phyloP scores from a whole-genome alignment of 2,888 invertebrate genomes.

The Schizotus pectinicornis region DNA sequence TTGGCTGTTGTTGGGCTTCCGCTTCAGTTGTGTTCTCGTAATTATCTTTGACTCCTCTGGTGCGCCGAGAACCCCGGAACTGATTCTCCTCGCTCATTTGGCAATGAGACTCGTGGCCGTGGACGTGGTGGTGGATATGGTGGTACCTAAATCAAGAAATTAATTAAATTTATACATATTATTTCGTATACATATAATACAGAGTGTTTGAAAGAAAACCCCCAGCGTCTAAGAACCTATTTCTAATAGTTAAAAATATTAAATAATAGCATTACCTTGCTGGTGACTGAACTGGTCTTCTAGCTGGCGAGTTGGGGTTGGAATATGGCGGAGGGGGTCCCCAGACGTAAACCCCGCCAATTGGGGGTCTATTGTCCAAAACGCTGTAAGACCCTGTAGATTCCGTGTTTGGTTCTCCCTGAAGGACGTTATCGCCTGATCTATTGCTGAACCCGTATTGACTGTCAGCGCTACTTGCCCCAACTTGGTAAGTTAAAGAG shows the following conservation, averaged over 20 bases:
- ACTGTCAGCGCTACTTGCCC: conserved; percentile 77
- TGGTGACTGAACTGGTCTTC: conserved; percentile 59
- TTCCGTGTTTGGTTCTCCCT: conserved; percentile 52
- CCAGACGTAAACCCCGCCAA: conserved; percentile 72
- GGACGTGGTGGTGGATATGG: conserved; percentile 55
- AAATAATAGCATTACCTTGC: too few species aligned
- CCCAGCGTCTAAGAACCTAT: too few species aligned
- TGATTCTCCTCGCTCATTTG: conserved; percentile 56
- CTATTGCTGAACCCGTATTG: conserved; percentile 78
- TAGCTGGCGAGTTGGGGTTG: conserved; percentile 75
- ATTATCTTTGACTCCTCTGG: conserved; percentile 58
- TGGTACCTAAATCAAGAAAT: conserved; percentile 45
- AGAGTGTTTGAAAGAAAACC: too few species aligned
- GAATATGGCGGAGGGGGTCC: conserved; percentile 90
- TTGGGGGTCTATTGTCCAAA: conserved; percentile 61
- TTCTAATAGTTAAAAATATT: too few species aligned
- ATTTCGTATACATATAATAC: too few species aligned
- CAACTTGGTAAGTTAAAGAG: conserved; percentile 64
- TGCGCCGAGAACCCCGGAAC: conserved; percentile 48
- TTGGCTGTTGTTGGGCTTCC: conserved; percentile 53
- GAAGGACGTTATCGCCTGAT: conserved; percentile 49
- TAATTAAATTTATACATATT: too few species aligned
- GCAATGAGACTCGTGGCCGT: conserved; percentile 57
- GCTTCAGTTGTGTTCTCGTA: conserved; percentile 63
- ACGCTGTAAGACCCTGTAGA: conserved; percentile 65